Evolutionary conservation across 2,113 vertebrate genomes (phyloP), one percentile per base, ranked within the genome.

Genomic region (Illadopsis cleaveri): DNA sequence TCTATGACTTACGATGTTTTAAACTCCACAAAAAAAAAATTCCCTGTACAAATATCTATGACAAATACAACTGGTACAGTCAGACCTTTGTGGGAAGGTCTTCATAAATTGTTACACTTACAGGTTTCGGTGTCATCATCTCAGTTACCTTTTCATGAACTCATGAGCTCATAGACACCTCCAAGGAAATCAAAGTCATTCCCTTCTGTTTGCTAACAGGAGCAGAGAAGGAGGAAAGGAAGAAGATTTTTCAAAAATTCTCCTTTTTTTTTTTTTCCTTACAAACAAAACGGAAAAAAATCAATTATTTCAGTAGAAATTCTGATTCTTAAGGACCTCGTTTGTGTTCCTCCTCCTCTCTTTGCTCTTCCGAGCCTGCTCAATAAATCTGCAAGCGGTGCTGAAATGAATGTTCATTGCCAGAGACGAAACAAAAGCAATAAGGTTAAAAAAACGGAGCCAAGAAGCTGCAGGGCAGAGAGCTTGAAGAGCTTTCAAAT

Each of bases 261-360:
- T 40, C 3, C 25, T 61, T 79, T 60, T 17, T 14, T 8, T 25
- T 28, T 17, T 25, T 20, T 15, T 4, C 6, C 3, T 0, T 15
- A 3, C 15, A 56, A 76, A 37, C 65, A 85, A 94, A 94, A 91
- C 71, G 30, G 79, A 89, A 88, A 89, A 88, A 65, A 91, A 90
- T 76, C 37, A 7, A 68, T 84, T 69, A 27, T 83, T 90, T 86
- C 82, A 47, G 78, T 58, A 8, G 12, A 84, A 92, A 58, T 54
- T 75, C n/a, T 77, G 66, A 22, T 65, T 84, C 40, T 57, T 86
- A 10, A 90, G 53, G 66, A 21, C 25, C 45, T 45, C 15, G 24
- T 70, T 86, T 92, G 18, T 91, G 76, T 68, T 54, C 56, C 19
- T 70, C 22, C 56, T 53, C 38, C 25, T 10, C 30, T 47, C n/a